Evolutionary conservation across 37 sponge, comb jelly and placozoan species (phyloP), one percentile per base, ranked within the genome.

Genomic region (Hormiphora californensis): DNA sequence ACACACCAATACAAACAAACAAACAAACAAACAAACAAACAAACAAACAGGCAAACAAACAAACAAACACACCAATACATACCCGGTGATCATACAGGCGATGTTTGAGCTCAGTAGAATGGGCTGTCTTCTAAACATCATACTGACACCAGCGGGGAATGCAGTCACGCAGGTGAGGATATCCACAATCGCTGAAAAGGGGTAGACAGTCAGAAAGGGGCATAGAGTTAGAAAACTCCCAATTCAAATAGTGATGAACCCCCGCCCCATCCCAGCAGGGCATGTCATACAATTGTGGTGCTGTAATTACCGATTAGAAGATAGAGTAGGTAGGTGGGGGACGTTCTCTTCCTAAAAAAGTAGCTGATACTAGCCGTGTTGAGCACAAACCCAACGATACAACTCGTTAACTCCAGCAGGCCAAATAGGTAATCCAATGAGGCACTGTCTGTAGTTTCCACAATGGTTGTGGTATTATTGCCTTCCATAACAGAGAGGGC

Each of bases 301-400:
- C 27, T 25, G 44, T 4, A 40, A 43, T 73, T 46, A 73, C 81
- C 81, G 23, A 73, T 73, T n/a, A 43, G 43, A n/a, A 73, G 44
- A 28, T 73, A 73, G 2, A 73, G 46, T 22, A 73, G 43, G 46
- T 73, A 73, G 21, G 81, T 73, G 46, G 81, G 81, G 12, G 81
- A 73, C 17, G 32, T 0, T 28, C 43, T 73, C 81, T 73, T 73
- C 44, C 38, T 33, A 25, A 73, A 40, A 46, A 73, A 73, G 81
- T 43, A 73, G 28, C 46, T n/a, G 22, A 73, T 46, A n/a, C 46
- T 73, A 25, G 17, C 21, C 0, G 38, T 19, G 38, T 73, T 73
- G 81, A 73, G 81, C 21, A 40, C 3, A 30, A 73, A 36, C 3
- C 36, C 81, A 9, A 8, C 44, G 2, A 73, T 1, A 4, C 36